These are phyloP conservation scores for Suillia variegata DNA, from an alignment of 2,888 invertebrate genomes.

Conservation along the genomic window DNA sequence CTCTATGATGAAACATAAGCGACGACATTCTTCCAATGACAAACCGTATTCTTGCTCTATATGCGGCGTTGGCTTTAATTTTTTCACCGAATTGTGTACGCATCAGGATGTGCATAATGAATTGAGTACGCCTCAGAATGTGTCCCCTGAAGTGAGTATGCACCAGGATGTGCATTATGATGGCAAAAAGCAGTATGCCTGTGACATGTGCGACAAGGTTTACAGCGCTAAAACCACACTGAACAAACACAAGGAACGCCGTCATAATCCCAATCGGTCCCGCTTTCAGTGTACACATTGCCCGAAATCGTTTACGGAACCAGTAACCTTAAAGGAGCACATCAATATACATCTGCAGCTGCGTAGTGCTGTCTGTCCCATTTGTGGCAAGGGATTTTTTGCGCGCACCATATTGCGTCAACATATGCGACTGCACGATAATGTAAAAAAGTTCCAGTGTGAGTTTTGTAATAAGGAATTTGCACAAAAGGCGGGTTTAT, in stretches of 20 bases:
- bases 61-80: no score
- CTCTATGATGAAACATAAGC: no score
- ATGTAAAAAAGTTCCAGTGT: constrained; percentile 29
- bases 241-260: no score
- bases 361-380: constrained; percentile 41
- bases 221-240: no score
- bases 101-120: no score
- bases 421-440: constrained; percentile 41
- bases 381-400: constrained; percentile 40
- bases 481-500: no score
- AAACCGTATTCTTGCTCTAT: constrained; percentile 42
- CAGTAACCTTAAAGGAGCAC: constrained; percentile 48
- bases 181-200: constrained; percentile 50
- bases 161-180: no score
- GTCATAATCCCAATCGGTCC: no score
- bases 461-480: neutral
- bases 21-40: no score
- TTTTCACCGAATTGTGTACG: no score
- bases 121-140: no score
- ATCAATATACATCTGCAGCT: constrained; percentile 46
- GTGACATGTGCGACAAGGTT: no score
- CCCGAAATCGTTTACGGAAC: constrained; percentile 47
- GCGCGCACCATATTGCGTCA: constrained; percentile 44
- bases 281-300: constrained; percentile 45
- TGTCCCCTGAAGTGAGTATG: constrained; percentile 41